Base-by-base conservation (phyloP, 64 coral and sea anemone genomes). In the Exaiptasia diaphana region DNA sequence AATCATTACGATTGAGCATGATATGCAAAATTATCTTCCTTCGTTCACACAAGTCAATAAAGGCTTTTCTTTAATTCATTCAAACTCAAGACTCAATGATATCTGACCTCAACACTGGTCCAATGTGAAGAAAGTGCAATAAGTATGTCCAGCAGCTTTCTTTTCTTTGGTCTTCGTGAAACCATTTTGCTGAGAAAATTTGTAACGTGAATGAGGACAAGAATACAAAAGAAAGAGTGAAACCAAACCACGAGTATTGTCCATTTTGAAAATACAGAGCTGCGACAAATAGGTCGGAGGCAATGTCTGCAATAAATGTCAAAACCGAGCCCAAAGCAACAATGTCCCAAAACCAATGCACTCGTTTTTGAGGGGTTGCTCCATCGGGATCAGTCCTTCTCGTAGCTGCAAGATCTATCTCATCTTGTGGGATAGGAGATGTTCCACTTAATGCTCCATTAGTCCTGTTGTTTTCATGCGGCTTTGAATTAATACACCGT, bases 101-200 rank as follows among this genome's bases (percentile, higher is more conserved):
- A n/a, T n/a, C 73, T 94, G 43, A 89, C 91, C 91, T 89, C 0
- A 94, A 23, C 18, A 94, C 2, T 1, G 91, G 91, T 67, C 86
- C 91, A 1, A 94, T 17, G 27, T 85, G 91, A 29, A 84, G 60
- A 68, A 94, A 45, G 65, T 94, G 91, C 41, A 94, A 53, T 3
- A 94, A 27, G 21, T 89, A 78, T 17, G 74, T 84, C 3, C 73
- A 18, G 79, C 91, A 94, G 10, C 63, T 77, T 50, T 44, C 78
- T 0, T 35, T 61, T 26, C 75, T 76, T 4, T 38, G 49, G 26
- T 94, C 91, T 57, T 94, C 91, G 50, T 85, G 72, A 79, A 89
- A 89, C 91, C 91, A 94, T 43, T 94, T 89, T 1, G 80, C 86
- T 73, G 91, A 94, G 29, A 94, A 94, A 29, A 94, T 48, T 27